Evolutionary conservation across 2,888 invertebrate species (phyloP).

Genomic region (Tetrapedia diversipes): DNA sequence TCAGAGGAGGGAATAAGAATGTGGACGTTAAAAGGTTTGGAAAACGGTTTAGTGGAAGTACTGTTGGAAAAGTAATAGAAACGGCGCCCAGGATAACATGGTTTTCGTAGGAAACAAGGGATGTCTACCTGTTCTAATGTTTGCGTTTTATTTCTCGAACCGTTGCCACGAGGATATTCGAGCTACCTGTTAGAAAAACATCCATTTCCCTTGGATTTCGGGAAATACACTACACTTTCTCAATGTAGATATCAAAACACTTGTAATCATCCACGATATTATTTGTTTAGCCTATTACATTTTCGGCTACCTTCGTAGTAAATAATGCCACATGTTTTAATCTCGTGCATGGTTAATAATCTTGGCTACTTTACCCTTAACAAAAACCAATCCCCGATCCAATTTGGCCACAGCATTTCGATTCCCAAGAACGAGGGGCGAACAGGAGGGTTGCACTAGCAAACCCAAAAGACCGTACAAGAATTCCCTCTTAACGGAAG

Average conservation of each 20-base stretch:
- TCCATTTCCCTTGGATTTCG: not conserved
- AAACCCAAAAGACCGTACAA: slow-evolving; percentile 74
- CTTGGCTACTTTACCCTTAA: too few species aligned
- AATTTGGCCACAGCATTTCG: slow-evolving; percentile 47
- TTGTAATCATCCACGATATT: too few species aligned
- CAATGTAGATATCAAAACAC: too few species aligned
- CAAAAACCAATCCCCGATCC: slow-evolving; percentile 29
- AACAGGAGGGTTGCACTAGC: slow-evolving; percentile 41
- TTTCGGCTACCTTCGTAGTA: too few species aligned
- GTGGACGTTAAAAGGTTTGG: not conserved
- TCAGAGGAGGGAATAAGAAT: not conserved
- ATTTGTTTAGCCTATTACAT: too few species aligned
- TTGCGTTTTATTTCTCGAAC: slow-evolving; percentile 14
- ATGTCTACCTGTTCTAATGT: slow-evolving; percentile 17
- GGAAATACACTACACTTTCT: too few species aligned
- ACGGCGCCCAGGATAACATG: slow-evolving; percentile 16
- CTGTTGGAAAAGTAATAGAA: slow-evolving; percentile 21
- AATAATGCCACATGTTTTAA: too few species aligned
- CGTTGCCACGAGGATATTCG: not conserved
- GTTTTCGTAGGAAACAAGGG: not conserved
- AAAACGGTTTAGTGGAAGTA: not conserved
- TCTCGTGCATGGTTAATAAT: too few species aligned
- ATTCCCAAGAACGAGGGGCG: slow-evolving; percentile 27
- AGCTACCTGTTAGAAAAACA: slow-evolving; percentile 11
- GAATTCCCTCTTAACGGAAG: slow-evolving; percentile 75